Base-by-base conservation (phyloP, 2,797 vertebrate genomes). In the Aplochiton taeniatus region DNA sequence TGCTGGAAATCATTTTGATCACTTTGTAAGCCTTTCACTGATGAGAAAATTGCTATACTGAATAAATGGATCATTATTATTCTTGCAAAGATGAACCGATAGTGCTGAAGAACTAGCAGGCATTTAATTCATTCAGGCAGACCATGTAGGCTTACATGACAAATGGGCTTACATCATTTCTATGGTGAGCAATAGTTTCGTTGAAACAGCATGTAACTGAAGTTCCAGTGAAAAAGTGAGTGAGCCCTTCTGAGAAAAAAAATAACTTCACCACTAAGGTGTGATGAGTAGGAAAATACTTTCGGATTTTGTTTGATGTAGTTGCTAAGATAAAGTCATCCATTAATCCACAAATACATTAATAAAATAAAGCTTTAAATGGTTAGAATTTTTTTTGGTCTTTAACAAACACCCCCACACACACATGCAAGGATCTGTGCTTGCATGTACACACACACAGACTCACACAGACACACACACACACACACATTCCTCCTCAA, bases 401-500 rank as follows among this genome's bases (percentile, higher is more conserved):
- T 10, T 48, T 48, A 14, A 14, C 13, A 48, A 14, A 42, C 31
- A 42, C 31, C 13, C 19, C 1, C 46, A 61, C 59, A 49, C 59
- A 61, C 50, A 54, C 61, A 63, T 41, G 19, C 18, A 50, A 16
- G 41, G 9, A 41, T n/a, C 18, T 58, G 1, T 8, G 43, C 61
- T 20, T 31, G 52, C 65, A 66, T 58, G 41, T 45, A 18, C 59
- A 45, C 54, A 16, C 65, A 56, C 52, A 46, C 52, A 62, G 57
- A 68, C 56, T 56, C 58, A 53, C 65, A 49, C 57, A 51, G 61
- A 70, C 44, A 66, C 69, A 60, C 52, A 61, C 67, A 54, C 44
- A 70, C 62, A 57, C 18, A 56, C 52, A 43, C 65, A 74, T 72
- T 72, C 74, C 66, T 66, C 16, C 11, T 52, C 65, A 55, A 59